A percentile compares a stretch with the other conserved stretches of the same genome.
Conservation (phyloP, 2,888 invertebrate genomes). For the Liopterus haemorrhoidalis region DNA sequence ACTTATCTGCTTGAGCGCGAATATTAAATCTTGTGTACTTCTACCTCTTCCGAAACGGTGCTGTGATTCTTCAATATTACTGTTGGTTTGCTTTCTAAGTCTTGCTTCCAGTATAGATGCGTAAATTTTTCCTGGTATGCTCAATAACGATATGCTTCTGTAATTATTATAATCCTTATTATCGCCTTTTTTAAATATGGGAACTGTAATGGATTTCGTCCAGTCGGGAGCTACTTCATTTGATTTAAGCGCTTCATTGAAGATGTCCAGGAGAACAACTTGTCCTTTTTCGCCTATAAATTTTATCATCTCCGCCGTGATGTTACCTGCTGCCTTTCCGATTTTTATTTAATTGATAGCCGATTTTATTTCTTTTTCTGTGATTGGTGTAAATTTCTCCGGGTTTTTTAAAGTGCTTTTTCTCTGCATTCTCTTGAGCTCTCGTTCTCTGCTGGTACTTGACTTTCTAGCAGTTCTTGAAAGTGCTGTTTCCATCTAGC, state of each 20-base stretch:
- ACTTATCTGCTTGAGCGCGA: no score
- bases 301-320: conserved; percentile 1
- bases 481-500: conserved; percentile 8
- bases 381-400: conserved; percentile 3
- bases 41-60: conserved; percentile 16
- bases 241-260: conserved; percentile 1
- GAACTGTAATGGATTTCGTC: conserved; percentile 15
- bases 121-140: conserved; percentile 11
- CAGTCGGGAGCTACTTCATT: conserved; percentile 20
- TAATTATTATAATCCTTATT: conserved; percentile 13
- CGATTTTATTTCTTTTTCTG: not conserved
- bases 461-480: conserved; percentile 6
- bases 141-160: conserved; percentile 15
- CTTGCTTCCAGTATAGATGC: conserved; percentile 13
- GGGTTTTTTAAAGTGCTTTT: not conserved
- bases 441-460: no score
- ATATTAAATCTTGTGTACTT: no score
- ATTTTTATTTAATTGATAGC: not conserved
- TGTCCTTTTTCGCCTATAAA: conserved; percentile 1
- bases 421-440: not conserved
- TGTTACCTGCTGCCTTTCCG: not conserved
- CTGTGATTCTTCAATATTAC: conserved; percentile 13
- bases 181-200: conserved; percentile 15
- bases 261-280: conserved; percentile 2
- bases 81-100: conserved; percentile 1